A percentile compares a stretch with the other conserved stretches of the same genome.
Evolutionary conservation across 2,797 vertebrate genomes (phyloP).

Genomic region (Cynodonichthys magdalenae): DNA sequence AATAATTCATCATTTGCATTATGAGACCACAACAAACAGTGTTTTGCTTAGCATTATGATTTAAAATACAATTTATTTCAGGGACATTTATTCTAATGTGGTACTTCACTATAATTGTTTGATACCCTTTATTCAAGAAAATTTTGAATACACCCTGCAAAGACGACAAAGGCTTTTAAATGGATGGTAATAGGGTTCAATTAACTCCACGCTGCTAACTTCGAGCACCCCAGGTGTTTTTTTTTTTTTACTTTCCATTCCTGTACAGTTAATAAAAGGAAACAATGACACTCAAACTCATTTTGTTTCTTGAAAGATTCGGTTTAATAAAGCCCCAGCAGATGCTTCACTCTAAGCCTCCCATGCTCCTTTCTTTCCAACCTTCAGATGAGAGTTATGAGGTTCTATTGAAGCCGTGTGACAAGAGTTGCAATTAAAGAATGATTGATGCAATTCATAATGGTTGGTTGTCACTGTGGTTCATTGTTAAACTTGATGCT

Average conservation of each 20-base stretch:
- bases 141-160: background rate
- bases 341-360: slow-evolving; percentile 7
- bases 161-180: background rate
- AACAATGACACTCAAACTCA: slow-evolving; percentile 13
- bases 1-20: background rate
- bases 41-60: background rate
- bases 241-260: background rate
- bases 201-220: background rate
- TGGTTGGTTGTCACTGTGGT: slow-evolving; percentile 14
- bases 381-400: slow-evolving; percentile 25
- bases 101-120: background rate
- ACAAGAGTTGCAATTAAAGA: slow-evolving; percentile 10
- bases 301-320: slow-evolving; percentile 1
- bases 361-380: slow-evolving; percentile 1
- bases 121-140: background rate
- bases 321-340: slow-evolving; percentile 24
- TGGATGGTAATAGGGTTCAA: slow-evolving; percentile 21
- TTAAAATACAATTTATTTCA: background rate
- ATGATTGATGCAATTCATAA: slow-evolving; percentile 20
- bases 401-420: slow-evolving; percentile 10
- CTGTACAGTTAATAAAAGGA: background rate
- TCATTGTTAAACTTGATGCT: slow-evolving; percentile 22
- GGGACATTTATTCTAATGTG: background rate
- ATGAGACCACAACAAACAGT: background rate
- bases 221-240: slow-evolving; percentile 2